These are phyloP conservation scores for Hephaestus fuliginosus DNA, from an alignment of 2,797 vertebrate genomes.

Conservation along the genomic window DNA sequence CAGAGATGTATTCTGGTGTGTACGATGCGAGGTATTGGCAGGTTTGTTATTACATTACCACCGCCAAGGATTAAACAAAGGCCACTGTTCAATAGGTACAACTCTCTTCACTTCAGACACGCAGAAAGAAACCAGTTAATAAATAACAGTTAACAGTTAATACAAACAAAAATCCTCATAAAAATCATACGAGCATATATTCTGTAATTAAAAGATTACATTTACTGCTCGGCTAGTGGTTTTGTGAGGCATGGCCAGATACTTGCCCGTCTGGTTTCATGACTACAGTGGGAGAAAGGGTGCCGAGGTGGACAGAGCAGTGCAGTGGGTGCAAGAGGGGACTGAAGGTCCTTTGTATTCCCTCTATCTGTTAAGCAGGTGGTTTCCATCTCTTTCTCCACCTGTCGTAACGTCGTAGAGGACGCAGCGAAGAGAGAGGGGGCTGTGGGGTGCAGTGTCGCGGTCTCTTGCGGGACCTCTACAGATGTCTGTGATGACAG, in stretches of 20 bases:
- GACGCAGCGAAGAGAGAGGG: not conserved
- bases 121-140: constrained; percentile 29
- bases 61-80: constrained; percentile 6
- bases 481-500: not conserved
- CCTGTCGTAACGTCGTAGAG: not conserved
- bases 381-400: constrained; percentile 1
- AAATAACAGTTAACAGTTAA: constrained; percentile 24
- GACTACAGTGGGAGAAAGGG: constrained; percentile 17
- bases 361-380: constrained; percentile 3
- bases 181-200: constrained; percentile 35
- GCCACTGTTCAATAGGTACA: constrained; percentile 15
- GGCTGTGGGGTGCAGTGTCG: not conserved
- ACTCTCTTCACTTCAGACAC: not conserved
- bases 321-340: not conserved
- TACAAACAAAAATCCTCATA: not conserved
- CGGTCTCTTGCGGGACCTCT: not conserved
- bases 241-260: constrained; percentile 26
- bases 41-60: constrained; percentile 17
- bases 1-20: not conserved
- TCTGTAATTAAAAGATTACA: constrained; percentile 31
- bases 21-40: not conserved
- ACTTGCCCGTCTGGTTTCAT: constrained; percentile 32
- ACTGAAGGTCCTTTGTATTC: not conserved
- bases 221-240: constrained; percentile 23
- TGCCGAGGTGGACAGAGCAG: constrained; percentile 4